A percentile compares a stretch with the other conserved stretches of the same genome.
Conservation (phyloP, 2,888 invertebrate genomes). For the Lagria hirta region DNA sequence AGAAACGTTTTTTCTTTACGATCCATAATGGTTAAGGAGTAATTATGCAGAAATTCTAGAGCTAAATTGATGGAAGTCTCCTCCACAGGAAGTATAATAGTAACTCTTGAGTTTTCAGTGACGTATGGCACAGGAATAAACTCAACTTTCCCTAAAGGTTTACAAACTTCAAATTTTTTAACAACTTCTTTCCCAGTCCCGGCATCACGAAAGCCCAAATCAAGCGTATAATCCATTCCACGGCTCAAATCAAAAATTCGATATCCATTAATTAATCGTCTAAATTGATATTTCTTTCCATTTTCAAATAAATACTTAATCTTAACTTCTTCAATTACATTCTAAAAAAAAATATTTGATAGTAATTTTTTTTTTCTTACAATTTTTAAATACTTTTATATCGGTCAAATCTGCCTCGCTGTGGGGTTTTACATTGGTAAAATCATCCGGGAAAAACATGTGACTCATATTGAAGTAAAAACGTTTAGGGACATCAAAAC, state of each 20-base stretch:
- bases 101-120: slow-evolving; percentile 85
- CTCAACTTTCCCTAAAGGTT: slow-evolving; percentile 85
- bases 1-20: slow-evolving; percentile 78
- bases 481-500: slow-evolving; percentile 86
- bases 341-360: slow-evolving; percentile 35
- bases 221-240: slow-evolving; percentile 83
- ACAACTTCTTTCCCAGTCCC: slow-evolving; percentile 54
- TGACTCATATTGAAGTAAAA: slow-evolving; percentile 83
- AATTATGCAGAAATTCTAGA: slow-evolving; percentile 69
- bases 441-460: slow-evolving; percentile 79
- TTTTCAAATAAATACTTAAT: slow-evolving; percentile 57
- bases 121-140: slow-evolving; percentile 93
- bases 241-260: slow-evolving; percentile 77
- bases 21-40: slow-evolving; percentile 63
- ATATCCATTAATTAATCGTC: slow-evolving; percentile 69
- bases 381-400: slow-evolving; percentile 63
- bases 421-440: slow-evolving; percentile 67
- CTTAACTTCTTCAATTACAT: slow-evolving; percentile 51
- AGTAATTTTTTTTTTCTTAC: slow-evolving; percentile 6
- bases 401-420: slow-evolving; percentile 69
- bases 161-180: slow-evolving; percentile 74
- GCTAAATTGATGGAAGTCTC: slow-evolving; percentile 60
- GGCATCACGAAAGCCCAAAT: slow-evolving; percentile 63
- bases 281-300: slow-evolving; percentile 58
- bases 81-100: slow-evolving; percentile 72